Conservation (phyloP, 2,888 invertebrate species). For the Apamea crenata region DNA sequence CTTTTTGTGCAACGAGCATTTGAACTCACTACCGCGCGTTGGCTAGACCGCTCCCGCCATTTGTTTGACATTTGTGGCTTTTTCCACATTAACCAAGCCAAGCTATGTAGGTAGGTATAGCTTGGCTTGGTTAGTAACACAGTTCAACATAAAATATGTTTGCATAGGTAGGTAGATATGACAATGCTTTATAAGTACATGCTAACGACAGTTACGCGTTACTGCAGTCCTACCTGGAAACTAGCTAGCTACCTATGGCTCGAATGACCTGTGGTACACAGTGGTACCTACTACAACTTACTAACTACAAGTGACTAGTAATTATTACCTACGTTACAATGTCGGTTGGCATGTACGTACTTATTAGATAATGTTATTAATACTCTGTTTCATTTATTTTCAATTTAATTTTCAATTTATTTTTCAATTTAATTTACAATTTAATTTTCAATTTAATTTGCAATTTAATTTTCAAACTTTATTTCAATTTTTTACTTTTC, state of each 20-base stretch:
- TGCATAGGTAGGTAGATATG: background rate
- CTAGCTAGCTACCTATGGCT: background rate
- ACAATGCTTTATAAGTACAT: background rate
- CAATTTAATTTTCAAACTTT: too few relatives aligned
- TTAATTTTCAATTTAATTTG: too few relatives aligned
- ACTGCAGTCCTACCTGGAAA: background rate
- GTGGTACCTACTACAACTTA: background rate
- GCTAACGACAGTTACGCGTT: background rate
- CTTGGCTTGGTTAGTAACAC: background rate
- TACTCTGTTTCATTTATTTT: too few relatives aligned
- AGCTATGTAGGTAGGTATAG: too few relatives aligned
- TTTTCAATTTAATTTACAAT: too few relatives aligned
- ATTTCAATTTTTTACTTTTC: too few relatives aligned
- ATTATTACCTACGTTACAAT: slow-evolving; percentile 8
- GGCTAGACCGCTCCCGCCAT: too few relatives aligned
- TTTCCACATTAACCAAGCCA: background rate
- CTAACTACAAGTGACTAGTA: background rate
- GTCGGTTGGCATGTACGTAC: background rate
- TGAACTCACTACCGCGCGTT: background rate
- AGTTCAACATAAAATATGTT: background rate
- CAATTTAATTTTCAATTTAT: too few relatives aligned
- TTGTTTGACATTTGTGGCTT: background rate
- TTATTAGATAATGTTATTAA: background rate
- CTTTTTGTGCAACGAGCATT: background rate
- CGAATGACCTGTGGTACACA: background rate